Evolutionary conservation across 2,113 vertebrate genomes (phyloP), one percentile per base, ranked within the genome.

Genomic region (Tragulus kanchil): DNA sequence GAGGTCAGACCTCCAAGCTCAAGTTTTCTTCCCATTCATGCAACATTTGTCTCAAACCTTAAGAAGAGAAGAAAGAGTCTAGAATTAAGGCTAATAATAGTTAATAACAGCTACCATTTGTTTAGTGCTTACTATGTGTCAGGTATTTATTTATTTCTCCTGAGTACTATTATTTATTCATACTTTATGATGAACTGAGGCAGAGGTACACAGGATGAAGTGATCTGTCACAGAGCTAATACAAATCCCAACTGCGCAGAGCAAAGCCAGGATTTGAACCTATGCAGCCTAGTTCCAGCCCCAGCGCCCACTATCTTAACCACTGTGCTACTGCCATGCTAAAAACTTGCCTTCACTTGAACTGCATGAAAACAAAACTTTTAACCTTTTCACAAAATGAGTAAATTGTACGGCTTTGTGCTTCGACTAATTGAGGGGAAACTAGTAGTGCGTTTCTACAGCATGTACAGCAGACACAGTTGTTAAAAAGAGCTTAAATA

Each of bases 301-400:
- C 25, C 28, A n/a, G 54, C 0, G 0, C 36, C 5, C 19, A 73
- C 4, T 15, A 8, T 85, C 65, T 36, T n/a, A 71, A 85, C 52
- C 81, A 83, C 73, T 85, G 31, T 28, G 11, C 54, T 78, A 31
- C 50, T 23, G 23, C 36, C 85, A 73, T 9, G 21, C 69, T 81
- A n/a, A 84, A 81, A 95, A 79, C 54, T 31, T 85, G 48, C 71
- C 78, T 92, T 69, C 15, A 62, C 58, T 36, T 58, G 36, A 87
- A 94, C 2, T 75, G 62, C 50, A 78, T 4, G 4, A 91, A 95
- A 85, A 82, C 17, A 93, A 94, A 94, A 92, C 79, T 83, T 91
- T 85, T 28, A 64, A 81, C 23, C 54, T 92, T 92, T 78, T 77
- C 64, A 78, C 75, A 93, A 89, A 92, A 95, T 26, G 58, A 94